A percentile compares a stretch with the other conserved stretches of the same genome.
Evolutionary conservation across 2,888 invertebrate genomes (phyloP).

Genomic region (Crematogaster levior): DNA sequence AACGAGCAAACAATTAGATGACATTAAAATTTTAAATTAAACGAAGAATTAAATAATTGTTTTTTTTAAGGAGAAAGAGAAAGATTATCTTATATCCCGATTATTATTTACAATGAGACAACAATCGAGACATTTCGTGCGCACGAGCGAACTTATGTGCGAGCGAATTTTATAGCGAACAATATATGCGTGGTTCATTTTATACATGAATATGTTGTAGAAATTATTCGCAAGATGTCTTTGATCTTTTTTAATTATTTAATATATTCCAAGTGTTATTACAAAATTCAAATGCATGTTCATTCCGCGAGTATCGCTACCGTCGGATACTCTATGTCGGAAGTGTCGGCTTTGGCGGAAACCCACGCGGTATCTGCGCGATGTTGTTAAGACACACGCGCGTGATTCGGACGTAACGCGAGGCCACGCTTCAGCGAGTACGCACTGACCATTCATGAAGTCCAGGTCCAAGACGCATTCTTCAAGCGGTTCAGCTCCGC

Average conservation of each 20-base stretch:
- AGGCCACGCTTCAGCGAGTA: conserved; percentile 43
- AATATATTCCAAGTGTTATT: neutral
- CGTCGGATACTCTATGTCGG: conserved; percentile 12
- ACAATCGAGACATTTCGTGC: neutral
- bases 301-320: neutral
- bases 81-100: neutral
- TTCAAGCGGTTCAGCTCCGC: neutral
- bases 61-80: neutral
- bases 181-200: too few relatives aligned
- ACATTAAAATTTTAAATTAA: too few relatives aligned
- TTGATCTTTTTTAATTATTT: neutral
- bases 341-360: neutral
- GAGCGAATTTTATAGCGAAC: too few relatives aligned
- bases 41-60: too few relatives aligned
- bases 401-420: conserved; percentile 59
- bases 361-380: conserved; percentile 42
- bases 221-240: neutral
- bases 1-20: too few relatives aligned
- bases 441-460: conserved; percentile 65
- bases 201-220: neutral
- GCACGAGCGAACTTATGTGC: too few relatives aligned
- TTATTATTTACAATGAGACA: neutral
- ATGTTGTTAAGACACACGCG: conserved; percentile 44
- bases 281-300: neutral
- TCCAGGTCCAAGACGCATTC: conserved; percentile 47